phyloP scores from a whole-genome alignment of 2,797 vertebrate species.

The Peromyscus melanophrys region DNA sequence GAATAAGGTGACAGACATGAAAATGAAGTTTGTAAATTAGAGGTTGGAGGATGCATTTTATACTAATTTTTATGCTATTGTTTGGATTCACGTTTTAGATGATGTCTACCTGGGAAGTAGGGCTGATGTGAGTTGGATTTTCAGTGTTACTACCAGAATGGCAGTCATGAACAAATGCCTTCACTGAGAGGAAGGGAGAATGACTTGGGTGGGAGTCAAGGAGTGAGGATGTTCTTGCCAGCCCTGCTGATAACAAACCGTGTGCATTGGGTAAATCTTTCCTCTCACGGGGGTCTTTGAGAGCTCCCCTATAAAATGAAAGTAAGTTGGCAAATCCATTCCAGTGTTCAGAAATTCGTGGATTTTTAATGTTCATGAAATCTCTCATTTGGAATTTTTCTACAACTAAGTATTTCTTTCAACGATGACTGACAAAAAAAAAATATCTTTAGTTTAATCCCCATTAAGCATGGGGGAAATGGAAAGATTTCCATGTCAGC shows the following conservation, averaged over 20 bases:
- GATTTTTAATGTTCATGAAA: neutral
- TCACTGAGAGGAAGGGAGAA: neutral
- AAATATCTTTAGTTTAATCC: neutral
- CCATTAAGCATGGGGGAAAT: conserved; percentile 30
- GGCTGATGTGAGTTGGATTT: neutral
- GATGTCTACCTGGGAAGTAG: neutral
- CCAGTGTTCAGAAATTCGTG: conserved; percentile 12
- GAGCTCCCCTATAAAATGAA: conserved; percentile 50
- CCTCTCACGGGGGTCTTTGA: neutral
- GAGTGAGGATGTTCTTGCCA: conserved; percentile 29
- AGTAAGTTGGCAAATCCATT: neutral
- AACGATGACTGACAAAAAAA: neutral
- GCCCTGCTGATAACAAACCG: neutral
- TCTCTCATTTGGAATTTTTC: neutral
- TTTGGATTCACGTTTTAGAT: conserved; percentile 25
- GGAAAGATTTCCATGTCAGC: conserved; percentile 19
- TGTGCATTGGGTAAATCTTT: neutral
- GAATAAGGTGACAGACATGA: neutral
- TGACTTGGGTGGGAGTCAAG: neutral
- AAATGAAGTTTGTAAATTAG: conserved; percentile 46
- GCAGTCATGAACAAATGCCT: neutral
- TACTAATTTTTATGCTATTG: conserved; percentile 51
- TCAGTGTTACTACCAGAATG: neutral
- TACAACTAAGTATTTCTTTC: conserved; percentile 23
- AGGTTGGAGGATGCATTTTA: conserved; percentile 35